These are phyloP conservation scores for Neodon shergylaensis DNA, from an alignment of 2,113 vertebrate genomes.

Conservation along the genomic window DNA sequence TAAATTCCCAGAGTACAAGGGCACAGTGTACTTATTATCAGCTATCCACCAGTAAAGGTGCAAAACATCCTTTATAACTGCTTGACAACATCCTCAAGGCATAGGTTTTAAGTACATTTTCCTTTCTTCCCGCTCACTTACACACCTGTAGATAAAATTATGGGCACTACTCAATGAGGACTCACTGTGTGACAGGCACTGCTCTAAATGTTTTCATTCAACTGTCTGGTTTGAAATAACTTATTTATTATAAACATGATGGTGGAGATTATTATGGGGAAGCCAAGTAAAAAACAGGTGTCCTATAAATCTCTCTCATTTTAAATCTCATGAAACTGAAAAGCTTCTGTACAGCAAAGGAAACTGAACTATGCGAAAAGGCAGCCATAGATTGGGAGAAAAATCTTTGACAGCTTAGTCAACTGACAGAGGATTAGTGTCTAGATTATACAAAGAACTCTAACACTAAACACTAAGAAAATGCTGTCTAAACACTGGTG, in stretches of 20 bases:
- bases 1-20: background rate
- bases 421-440: background rate
- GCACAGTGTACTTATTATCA: background rate
- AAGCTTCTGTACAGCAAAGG: background rate
- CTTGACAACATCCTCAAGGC: background rate
- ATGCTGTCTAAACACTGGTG: background rate
- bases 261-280: background rate
- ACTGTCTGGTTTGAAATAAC: slow-evolving; percentile 4
- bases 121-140: background rate
- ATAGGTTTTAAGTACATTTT: background rate
- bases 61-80: slow-evolving; percentile 9
- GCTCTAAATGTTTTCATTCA: slow-evolving; percentile 3
- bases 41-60: background rate
- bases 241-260: background rate
- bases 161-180: background rate
- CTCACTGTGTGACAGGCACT: background rate
- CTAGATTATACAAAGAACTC: background rate
- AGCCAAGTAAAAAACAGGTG: slow-evolving; percentile 29
- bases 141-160: background rate
- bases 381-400: background rate
- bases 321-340: background rate
- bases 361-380: background rate
- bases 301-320: background rate
- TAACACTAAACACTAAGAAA: background rate
- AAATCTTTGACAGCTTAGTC: background rate